Conservation (phyloP, 2,888 invertebrate genomes). For the Dicyrtoma fusca region DNA sequence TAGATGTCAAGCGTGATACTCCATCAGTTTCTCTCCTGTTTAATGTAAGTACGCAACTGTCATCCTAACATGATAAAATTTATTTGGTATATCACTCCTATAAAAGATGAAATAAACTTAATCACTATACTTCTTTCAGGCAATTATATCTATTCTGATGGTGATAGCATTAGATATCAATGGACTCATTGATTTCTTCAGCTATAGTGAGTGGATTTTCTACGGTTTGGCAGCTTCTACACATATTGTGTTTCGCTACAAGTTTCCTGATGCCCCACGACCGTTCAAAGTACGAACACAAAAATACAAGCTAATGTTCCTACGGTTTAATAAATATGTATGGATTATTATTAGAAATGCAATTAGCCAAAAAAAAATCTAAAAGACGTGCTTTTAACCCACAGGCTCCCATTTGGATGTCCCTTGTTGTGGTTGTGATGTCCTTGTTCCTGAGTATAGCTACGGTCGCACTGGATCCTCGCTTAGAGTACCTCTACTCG, state of each 20-base stretch:
- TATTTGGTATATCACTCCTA: too few species aligned
- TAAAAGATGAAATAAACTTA: too few species aligned
- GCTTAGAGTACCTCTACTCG: slow-evolving; percentile 61
- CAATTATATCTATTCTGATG: slow-evolving; percentile 84
- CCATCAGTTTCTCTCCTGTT: slow-evolving; percentile 92
- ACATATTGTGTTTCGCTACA: slow-evolving; percentile 86
- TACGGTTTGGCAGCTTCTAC: slow-evolving; percentile 94
- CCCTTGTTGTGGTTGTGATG: slow-evolving; percentile 60
- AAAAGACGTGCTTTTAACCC: too few species aligned
- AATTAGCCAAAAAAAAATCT: too few species aligned
- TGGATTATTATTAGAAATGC: too few species aligned
- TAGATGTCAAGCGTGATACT: slow-evolving; percentile 85
- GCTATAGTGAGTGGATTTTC: slow-evolving; percentile 97
- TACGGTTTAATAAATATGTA: too few species aligned
- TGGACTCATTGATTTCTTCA: slow-evolving; percentile 95
- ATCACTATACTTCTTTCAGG: too few species aligned
- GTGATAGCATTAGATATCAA: slow-evolving; percentile 90
- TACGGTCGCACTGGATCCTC: slow-evolving; percentile 61
- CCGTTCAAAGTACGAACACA: slow-evolving; percentile 89
- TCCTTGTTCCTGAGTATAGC: slow-evolving; percentile 61
- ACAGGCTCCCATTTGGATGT: slow-evolving; percentile 60
- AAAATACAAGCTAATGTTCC: background rate
- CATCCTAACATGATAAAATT: too few species aligned
- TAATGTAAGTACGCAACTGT: slow-evolving; percentile 88
- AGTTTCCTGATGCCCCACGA: slow-evolving; percentile 89